phyloP scores from a whole-genome alignment of 2,113 vertebrate genomes.

The Neogale vison region DNA sequence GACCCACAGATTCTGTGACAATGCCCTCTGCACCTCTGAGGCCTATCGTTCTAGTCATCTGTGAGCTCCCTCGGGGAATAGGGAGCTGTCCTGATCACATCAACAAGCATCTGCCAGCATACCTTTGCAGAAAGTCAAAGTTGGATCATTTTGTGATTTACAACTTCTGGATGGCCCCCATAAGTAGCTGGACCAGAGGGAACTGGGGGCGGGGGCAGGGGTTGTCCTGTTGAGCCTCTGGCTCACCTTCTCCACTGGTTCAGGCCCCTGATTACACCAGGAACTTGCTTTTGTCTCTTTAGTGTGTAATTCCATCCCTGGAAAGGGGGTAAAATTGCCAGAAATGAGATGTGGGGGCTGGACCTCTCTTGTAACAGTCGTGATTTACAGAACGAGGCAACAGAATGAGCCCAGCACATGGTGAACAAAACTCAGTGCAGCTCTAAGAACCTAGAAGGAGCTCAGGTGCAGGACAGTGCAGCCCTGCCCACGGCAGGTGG shows the following conservation, averaged over 20 bases:
- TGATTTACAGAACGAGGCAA: background rate
- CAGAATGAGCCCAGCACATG: background rate
- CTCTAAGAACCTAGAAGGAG: background rate
- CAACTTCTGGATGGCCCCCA: background rate
- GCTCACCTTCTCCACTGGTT: background rate
- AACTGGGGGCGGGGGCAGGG: rapidly evolving
- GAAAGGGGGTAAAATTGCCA: background rate
- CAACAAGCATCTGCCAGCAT: background rate
- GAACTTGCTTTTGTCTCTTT: background rate
- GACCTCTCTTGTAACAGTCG: background rate
- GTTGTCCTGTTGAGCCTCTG: background rate
- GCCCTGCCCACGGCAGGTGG: background rate
- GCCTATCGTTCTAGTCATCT: rapidly evolving
- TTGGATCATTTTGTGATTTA: background rate
- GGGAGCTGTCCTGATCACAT: background rate
- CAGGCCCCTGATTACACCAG: background rate
- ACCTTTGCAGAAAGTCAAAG: background rate
- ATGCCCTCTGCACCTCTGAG: no score
- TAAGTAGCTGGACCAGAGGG: background rate
- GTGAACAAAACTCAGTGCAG: background rate
- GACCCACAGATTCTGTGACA: background rate
- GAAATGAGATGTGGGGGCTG: background rate
- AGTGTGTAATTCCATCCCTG: background rate
- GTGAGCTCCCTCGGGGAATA: background rate
- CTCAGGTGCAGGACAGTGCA: background rate